Evolutionary conservation across 2,888 invertebrate species (phyloP).

Genomic region (Stegana nigrithorax): DNA sequence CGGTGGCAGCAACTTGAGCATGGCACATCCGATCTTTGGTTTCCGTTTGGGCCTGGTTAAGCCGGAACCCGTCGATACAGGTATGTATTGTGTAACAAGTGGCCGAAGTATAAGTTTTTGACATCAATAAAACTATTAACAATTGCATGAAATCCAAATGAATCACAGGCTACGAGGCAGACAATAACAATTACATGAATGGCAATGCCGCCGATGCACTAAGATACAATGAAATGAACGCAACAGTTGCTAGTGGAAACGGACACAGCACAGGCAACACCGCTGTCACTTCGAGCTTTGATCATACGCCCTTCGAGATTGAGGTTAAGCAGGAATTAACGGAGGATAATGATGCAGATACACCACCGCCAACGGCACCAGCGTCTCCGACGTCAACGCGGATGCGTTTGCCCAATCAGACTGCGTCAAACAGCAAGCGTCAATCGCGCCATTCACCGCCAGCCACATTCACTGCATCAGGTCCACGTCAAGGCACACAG

Average conservation of each 20-base stretch:
- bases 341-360: conserved; percentile 39
- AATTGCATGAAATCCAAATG: too few relatives aligned
- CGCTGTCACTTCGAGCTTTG: conserved; percentile 17
- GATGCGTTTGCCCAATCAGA: neutral
- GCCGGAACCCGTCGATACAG: conserved; percentile 60
- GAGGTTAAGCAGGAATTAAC: conserved; percentile 46
- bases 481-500: conserved; percentile 32
- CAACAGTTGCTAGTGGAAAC: conserved; percentile 1
- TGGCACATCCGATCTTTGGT: conserved; percentile 66
- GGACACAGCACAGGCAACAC: too few relatives aligned
- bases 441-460: conserved; percentile 7
- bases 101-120: too few relatives aligned
- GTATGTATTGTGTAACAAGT: too few relatives aligned
- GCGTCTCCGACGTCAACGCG: conserved; percentile 39
- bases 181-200: conserved; percentile 27
- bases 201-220: conserved; percentile 7
- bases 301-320: conserved; percentile 45
- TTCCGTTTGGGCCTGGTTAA: conserved; percentile 64
- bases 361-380: conserved; percentile 51
- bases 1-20: conserved; percentile 33
- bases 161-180: conserved; percentile 51
- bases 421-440: conserved; percentile 11
- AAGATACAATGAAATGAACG: neutral
- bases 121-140: too few relatives aligned
- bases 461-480: neutral